These are phyloP conservation scores for Typhlichthys eigenmanni DNA, from an alignment of 2,797 vertebrate species.

Conservation along the genomic window DNA sequence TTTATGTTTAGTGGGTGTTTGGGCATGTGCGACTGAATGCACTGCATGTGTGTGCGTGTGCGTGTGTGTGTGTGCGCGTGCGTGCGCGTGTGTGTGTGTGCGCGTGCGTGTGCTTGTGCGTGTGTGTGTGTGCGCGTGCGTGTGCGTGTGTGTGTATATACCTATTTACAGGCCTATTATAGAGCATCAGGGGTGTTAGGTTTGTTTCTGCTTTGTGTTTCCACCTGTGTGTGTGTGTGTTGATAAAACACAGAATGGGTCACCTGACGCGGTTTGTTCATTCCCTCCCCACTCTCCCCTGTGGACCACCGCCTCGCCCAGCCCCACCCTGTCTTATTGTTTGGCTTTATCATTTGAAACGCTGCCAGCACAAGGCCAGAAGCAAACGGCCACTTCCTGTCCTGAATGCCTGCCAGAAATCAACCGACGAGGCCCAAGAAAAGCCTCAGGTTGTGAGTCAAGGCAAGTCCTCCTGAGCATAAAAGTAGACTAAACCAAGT, in stretches of 20 bases:
- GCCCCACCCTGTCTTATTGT: constrained; percentile 21
- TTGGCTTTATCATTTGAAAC: constrained; percentile 57
- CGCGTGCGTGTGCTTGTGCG: constrained; percentile 5
- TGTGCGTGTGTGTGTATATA: not conserved
- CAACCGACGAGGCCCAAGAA: too few relatives aligned
- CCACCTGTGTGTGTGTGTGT: constrained; percentile 34
- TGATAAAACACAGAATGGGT: constrained; percentile 50
- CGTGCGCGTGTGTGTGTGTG: constrained; percentile 8
- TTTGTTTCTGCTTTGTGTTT: constrained; percentile 56
- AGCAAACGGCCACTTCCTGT: constrained; percentile 34
- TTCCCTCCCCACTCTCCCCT: constrained; percentile 39
- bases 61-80: constrained; percentile 17
- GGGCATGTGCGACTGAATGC: constrained; percentile 32
- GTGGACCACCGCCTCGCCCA: constrained; percentile 27
- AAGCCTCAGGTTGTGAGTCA: too few relatives aligned
- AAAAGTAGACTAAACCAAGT: too few relatives aligned
- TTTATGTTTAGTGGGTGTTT: constrained; percentile 16
- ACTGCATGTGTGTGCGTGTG: constrained; percentile 41
- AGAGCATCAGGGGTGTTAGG: constrained; percentile 49
- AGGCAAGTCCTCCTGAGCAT: too few relatives aligned
- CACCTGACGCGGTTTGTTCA: constrained; percentile 58
- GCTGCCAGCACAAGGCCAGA: constrained; percentile 48
- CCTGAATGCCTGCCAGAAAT: constrained; percentile 8
- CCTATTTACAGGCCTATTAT: constrained; percentile 4
- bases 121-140: constrained; percentile 15